These are phyloP conservation scores for Caenorhabditis tropicalis DNA, from an alignment of 1,140 invertebrate species.

Conservation along the genomic window DNA sequence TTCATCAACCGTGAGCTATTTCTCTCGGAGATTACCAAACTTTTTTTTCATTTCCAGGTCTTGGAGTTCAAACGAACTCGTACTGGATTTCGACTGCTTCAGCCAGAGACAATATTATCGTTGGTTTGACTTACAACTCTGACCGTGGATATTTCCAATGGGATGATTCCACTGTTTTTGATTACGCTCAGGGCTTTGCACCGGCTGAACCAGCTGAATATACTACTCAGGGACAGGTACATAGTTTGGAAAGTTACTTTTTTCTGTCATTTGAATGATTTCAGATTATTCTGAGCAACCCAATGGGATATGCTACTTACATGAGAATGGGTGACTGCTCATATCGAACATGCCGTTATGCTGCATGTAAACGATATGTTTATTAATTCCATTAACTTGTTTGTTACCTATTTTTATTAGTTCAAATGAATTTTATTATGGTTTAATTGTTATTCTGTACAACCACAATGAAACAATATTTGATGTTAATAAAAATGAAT, in stretches of 20 bases:
- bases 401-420: too few relatives aligned
- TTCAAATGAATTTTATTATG: too few relatives aligned
- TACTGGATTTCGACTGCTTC: background rate
- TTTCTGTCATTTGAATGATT: too few relatives aligned
- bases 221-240: background rate
- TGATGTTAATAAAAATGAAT: too few relatives aligned
- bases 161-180: background rate
- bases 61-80: background rate
- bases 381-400: background rate
- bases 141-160: slow-evolving; percentile 1
- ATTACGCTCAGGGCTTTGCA: background rate
- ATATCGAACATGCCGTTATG: background rate
- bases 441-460: too few relatives aligned
- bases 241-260: background rate
- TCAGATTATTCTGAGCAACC: slow-evolving; percentile 8
- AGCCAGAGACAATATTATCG: slow-evolving; percentile 16
- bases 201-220: slow-evolving; percentile 16
- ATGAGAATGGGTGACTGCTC: slow-evolving; percentile 26
- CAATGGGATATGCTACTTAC: slow-evolving; percentile 1
- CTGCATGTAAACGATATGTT: slow-evolving; percentile 27
- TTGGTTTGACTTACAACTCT: background rate
- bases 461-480: too few relatives aligned
- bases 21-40: too few relatives aligned
- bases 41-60: background rate
- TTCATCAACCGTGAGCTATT: background rate